phyloP scores from a whole-genome alignment of 2,113 vertebrate species.

The Chloropsis hardwickii region DNA sequence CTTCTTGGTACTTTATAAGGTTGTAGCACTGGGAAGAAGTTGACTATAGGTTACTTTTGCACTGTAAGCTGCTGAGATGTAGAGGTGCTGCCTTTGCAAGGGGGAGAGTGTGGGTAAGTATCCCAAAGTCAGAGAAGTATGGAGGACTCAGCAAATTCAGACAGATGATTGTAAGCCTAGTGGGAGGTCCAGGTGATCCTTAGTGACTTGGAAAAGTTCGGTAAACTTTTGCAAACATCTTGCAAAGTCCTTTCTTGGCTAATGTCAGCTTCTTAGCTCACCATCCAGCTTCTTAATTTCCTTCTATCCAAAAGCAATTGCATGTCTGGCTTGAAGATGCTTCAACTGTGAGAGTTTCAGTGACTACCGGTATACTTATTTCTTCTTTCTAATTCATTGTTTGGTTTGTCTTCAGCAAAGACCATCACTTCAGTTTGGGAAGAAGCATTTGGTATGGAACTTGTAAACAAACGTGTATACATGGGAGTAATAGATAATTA shows the following conservation, averaged over 20 bases:
- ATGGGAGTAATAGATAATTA: constrained; percentile 14
- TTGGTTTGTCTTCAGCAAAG: constrained; percentile 29
- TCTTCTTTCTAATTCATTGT: neutral
- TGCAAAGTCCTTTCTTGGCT: neutral
- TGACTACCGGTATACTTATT: neutral
- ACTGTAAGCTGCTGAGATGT: neutral
- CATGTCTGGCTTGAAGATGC: neutral
- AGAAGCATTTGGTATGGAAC: neutral
- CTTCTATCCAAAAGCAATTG: neutral
- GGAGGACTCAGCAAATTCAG: neutral
- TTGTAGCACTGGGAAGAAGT: neutral
- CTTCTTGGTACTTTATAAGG: neutral
- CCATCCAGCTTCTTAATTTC: neutral
- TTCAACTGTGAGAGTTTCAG: neutral
- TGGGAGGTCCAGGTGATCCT: neutral
- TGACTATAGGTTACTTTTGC: neutral
- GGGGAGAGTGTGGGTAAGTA: neutral
- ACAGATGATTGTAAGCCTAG: neutral
- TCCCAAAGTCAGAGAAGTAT: neutral
- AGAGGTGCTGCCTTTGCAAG: neutral
- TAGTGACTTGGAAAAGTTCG: neutral
- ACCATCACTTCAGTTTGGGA: neutral
- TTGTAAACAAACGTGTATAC: constrained; percentile 1
- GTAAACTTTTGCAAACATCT: neutral
- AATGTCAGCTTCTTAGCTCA: neutral